phyloP scores from a whole-genome alignment of 2,113 vertebrate species.

The Oncorhynchus gorbuscha region DNA sequence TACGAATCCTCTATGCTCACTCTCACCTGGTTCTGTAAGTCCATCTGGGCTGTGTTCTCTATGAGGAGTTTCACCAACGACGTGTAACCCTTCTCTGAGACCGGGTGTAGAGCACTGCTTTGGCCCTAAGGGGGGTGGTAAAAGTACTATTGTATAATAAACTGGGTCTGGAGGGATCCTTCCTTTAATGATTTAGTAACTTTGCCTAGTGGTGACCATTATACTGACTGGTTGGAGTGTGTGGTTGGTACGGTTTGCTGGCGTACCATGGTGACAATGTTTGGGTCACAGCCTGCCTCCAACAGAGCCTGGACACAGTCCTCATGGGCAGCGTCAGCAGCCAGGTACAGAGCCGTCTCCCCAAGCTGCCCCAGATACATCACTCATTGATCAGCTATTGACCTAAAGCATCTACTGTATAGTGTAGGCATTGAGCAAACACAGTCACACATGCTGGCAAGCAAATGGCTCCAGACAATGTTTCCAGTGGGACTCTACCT shows the following conservation, averaged over 20 bases:
- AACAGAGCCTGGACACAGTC: conserved; percentile 79
- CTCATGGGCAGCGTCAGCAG: conserved; percentile 76
- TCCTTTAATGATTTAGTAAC: too few species aligned
- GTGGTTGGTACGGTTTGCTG: conserved; percentile 1
- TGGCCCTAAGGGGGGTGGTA: conserved; percentile 61
- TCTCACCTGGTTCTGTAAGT: conserved; percentile 76
- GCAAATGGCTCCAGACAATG: conserved; percentile 22
- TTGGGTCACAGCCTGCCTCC: conserved; percentile 81
- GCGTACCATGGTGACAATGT: conserved; percentile 76
- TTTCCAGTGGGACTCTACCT: conserved; percentile 69
- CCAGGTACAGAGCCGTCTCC: conserved; percentile 84
- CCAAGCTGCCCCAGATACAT: conserved; percentile 67
- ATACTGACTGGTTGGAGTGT: too few species aligned
- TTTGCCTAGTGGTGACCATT: too few species aligned
- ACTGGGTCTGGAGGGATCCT: too few species aligned
- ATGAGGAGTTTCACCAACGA: conserved; percentile 80
- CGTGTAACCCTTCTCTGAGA: conserved; percentile 74
- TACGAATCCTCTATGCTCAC: background rate
- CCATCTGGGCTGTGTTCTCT: conserved; percentile 65
- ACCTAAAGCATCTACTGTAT: background rate
- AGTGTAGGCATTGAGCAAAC: conserved; percentile 38
- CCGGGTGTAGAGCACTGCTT: conserved; percentile 73
- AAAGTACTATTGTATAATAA: too few species aligned
- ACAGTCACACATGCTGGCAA: conserved; percentile 26
- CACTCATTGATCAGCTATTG: background rate